Conservation (phyloP, 92 coral and sea anemone genomes). For the Muricea muricata region DNA sequence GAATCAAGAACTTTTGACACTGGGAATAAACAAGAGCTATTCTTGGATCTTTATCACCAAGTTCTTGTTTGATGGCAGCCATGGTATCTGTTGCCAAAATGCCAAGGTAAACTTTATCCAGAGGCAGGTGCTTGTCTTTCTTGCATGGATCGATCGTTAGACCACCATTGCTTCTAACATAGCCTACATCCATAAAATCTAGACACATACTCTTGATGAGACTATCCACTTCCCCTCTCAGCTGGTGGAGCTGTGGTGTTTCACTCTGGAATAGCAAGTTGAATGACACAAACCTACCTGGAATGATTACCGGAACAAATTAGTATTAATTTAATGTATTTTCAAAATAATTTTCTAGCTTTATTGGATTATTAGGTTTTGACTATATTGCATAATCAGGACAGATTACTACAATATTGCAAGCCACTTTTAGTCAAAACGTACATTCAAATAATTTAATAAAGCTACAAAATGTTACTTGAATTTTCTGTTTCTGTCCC, state of each 20-base stretch:
- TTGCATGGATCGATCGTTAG: not conserved
- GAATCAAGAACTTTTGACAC: conserved; percentile 1
- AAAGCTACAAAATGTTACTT: too few relatives aligned
- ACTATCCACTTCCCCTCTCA: not conserved
- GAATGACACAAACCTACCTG: conserved; percentile 19
- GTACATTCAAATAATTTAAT: too few relatives aligned
- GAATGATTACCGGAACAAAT: too few relatives aligned
- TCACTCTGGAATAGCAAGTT: conserved; percentile 12
- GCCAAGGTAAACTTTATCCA: not conserved
- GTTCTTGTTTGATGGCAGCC: not conserved
- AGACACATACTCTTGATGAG: conserved; percentile 9
- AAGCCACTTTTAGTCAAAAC: too few relatives aligned
- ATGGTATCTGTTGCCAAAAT: conserved; percentile 9
- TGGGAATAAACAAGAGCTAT: conserved; percentile 3
- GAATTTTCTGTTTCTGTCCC: too few relatives aligned
- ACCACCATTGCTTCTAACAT: not conserved
- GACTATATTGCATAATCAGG: too few relatives aligned
- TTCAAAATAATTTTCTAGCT: too few relatives aligned
- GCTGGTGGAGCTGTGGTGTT: not conserved
- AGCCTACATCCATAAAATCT: not conserved
- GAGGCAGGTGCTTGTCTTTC: conserved; percentile 13
- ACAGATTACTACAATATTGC: too few relatives aligned
- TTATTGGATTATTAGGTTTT: too few relatives aligned
- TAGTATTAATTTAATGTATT: too few relatives aligned
- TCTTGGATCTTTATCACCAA: not conserved